A percentile compares a stretch with the other conserved stretches of the same genome.
phyloP scores from a whole-genome alignment of 1,140 invertebrate species.

The Aradophagus sp. region DNA sequence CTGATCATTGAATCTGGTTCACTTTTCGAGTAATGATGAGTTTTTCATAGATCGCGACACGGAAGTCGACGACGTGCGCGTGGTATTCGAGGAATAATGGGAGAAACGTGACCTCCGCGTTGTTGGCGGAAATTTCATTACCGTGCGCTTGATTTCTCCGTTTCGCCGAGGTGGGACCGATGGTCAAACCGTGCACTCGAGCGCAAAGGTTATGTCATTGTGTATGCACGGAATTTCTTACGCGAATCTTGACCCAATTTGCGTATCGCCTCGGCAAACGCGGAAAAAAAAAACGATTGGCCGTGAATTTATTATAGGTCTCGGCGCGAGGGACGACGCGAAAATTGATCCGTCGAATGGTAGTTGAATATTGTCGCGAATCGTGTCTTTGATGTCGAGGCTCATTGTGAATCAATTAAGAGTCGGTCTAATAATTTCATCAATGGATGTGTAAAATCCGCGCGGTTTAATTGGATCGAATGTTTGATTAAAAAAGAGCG shows the following conservation, averaged over 20 bases:
- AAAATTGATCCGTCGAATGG: too few relatives aligned
- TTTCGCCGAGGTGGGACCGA: constrained; percentile 34
- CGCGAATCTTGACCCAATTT: constrained; percentile 48
- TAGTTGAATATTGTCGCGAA: too few relatives aligned
- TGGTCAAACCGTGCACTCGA: constrained; percentile 40
- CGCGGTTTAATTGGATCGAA: too few relatives aligned
- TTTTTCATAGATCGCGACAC: constrained; percentile 24
- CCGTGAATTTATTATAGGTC: too few relatives aligned
- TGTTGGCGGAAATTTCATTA: constrained; percentile 46
- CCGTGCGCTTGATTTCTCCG: constrained; percentile 34
- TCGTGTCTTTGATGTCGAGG: too few relatives aligned
- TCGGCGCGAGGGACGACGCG: too few relatives aligned
- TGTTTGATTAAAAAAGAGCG: too few relatives aligned
- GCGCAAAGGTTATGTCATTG: constrained; percentile 48
- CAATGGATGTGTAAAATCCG: too few relatives aligned
- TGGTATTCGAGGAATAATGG: constrained; percentile 39
- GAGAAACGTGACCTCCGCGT: constrained; percentile 44
- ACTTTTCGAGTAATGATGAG: constrained; percentile 17
- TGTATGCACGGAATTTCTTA: constrained; percentile 41
- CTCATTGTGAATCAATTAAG: too few relatives aligned
- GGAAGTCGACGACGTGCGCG: constrained; percentile 17
- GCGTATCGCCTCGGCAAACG: constrained; percentile 9
- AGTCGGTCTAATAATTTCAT: too few relatives aligned
- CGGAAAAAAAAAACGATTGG: too few relatives aligned
- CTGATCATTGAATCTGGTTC: too few relatives aligned